Evolutionary conservation across 2,888 invertebrate genomes (phyloP).

Genomic region (Cryptophagus acutangulus): DNA sequence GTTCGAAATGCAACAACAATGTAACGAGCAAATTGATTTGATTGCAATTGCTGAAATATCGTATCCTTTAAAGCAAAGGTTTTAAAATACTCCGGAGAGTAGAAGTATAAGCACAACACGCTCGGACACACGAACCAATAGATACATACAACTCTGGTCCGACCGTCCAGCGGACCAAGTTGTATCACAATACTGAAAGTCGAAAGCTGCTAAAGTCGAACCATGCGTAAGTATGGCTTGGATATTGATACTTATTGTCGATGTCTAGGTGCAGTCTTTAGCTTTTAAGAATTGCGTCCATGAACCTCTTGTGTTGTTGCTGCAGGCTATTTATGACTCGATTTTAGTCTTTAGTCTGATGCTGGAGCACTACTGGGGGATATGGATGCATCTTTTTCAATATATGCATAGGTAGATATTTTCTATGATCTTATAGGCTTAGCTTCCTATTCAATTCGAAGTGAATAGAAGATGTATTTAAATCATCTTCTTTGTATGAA

Average conservation of each 20-base stretch:
- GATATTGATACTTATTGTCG: slow-evolving; percentile 28
- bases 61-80: background rate
- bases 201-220: slow-evolving; percentile 23
- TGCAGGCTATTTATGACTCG: slow-evolving; percentile 14
- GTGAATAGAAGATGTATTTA: no score
- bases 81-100: background rate
- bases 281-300: slow-evolving; percentile 24
- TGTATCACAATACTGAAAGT: slow-evolving; percentile 33
- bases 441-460: no score
- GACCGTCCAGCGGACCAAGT: slow-evolving; percentile 25
- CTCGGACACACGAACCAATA: slow-evolving; percentile 22
- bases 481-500: no score
- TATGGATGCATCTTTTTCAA: no score
- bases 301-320: slow-evolving; percentile 28
- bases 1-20: slow-evolving; percentile 6
- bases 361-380: no score
- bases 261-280: slow-evolving; percentile 20
- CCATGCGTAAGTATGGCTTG: slow-evolving; percentile 12
- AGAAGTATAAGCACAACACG: slow-evolving; percentile 9
- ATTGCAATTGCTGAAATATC: background rate
- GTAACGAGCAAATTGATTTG: slow-evolving; percentile 3
- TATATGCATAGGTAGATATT: no score
- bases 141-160: slow-evolving; percentile 16
- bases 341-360: slow-evolving; percentile 13
- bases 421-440: no score